Conservation (phyloP, 2,888 invertebrate species). For the Scelioninae gen. 2 region DNA sequence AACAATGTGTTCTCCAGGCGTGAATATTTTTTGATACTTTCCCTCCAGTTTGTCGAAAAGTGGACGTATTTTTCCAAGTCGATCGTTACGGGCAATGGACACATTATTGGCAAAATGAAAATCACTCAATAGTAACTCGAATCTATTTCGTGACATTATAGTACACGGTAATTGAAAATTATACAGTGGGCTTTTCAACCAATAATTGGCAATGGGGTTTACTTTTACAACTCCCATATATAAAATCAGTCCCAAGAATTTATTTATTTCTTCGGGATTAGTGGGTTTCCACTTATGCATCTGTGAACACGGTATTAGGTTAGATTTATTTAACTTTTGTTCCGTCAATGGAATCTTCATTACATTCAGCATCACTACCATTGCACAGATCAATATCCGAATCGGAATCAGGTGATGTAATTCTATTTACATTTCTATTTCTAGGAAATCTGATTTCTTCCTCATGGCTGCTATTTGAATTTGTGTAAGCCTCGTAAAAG, state of each 20-base stretch:
- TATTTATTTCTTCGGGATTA: conserved; percentile 61
- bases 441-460: too few relatives aligned
- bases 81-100: conserved; percentile 40
- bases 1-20: conserved; percentile 57
- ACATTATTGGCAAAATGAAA: conserved; percentile 49
- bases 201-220: conserved; percentile 49
- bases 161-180: too few relatives aligned
- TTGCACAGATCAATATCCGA: too few relatives aligned
- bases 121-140: conserved; percentile 47
- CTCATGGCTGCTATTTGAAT: too few relatives aligned
- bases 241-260: conserved; percentile 54
- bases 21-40: conserved; percentile 47
- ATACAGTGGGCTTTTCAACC: too few relatives aligned
- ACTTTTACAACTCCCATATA: conserved; percentile 55
- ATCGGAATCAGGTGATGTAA: too few relatives aligned
- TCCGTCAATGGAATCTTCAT: too few relatives aligned
- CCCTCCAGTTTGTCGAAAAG: conserved; percentile 37
- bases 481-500: too few relatives aligned
- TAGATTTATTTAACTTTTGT: background rate
- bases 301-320: background rate
- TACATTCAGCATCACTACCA: too few relatives aligned
- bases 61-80: conserved; percentile 52
- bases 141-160: conserved; percentile 37
- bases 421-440: too few relatives aligned
- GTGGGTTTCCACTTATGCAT: conserved; percentile 59